Base-by-base conservation (phyloP, 2,888 invertebrate genomes). In the Dasypogon diadema region DNA sequence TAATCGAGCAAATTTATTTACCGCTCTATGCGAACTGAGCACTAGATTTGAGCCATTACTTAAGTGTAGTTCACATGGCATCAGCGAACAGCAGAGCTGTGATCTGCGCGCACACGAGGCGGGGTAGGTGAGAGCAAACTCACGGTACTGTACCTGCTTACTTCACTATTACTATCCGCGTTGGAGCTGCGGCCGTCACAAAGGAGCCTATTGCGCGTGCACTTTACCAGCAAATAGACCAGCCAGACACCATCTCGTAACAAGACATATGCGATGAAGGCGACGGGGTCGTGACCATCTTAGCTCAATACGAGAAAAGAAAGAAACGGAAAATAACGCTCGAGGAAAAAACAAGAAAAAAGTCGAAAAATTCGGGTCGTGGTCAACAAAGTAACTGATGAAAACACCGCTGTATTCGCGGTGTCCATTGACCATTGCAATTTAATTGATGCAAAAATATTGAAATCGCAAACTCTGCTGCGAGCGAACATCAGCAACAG, bases 381-480 rank as follows among this genome's bases (percentile, higher is more conserved):
- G 54, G 70, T 37, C 70, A 70, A 18, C 37, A 34, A 51, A 70
- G 37, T 54, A 54, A 16, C 51, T 21, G 54, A 54, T 24, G 54
- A 54, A 21, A 70, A 70, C 70, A 10, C 6, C 51, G 54, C 54
- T 26, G 56, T 26, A 56, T 26, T n/a, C 3, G 54, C 42, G 18
- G 24, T 65, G 65, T 65, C 65, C 65, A 65, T 26, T 65, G 65
- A 46, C 65, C 65, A 65, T 48, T 65, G 65, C 65, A 65, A 46
- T 46, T 65, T 42, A 48, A 16, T n/a, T 46, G 65, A 48, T 65
- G 65, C 65, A 65, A 65, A 60, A 48, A 65, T 65, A 65, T 46
- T 48, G 65, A 65, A 48, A 26, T 14, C 65, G n/a, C 63, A 14
- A 16, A 12, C 18, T 12, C 65, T 12, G 5, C 65, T 58, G 16